Percentiles rank a stretch among this genome's conserved stretches.
Conservation (phyloP, 2,113 vertebrate species). For the Taurulus bubalis region DNA sequence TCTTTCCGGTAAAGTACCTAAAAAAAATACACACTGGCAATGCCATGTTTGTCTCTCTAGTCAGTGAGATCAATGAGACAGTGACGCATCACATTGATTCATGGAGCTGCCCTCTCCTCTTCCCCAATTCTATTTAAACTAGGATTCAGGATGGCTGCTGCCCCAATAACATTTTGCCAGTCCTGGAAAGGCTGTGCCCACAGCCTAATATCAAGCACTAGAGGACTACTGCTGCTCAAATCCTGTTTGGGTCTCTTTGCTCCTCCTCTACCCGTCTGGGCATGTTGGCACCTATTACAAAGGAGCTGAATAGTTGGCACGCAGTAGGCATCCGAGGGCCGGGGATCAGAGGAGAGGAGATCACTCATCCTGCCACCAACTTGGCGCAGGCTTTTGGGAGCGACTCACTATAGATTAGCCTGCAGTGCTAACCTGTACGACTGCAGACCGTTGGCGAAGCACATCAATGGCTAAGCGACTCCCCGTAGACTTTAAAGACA, state of each 20-base stretch:
- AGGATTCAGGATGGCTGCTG: conserved; percentile 35
- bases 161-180: conserved; percentile 37
- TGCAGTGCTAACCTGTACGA: conserved; percentile 75
- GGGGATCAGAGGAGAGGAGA: conserved; percentile 75
- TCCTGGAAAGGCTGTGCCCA: conserved; percentile 39
- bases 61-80: neutral
- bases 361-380: conserved; percentile 75
- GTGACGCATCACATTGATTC: neutral
- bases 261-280: conserved; percentile 76
- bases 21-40: neutral
- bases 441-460: conserved; percentile 70
- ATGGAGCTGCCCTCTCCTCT: neutral
- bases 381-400: conserved; percentile 69
- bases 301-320: conserved; percentile 77
- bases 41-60: neutral
- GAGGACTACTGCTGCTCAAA: conserved; percentile 58
- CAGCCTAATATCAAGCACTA: conserved; percentile 41
- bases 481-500: conserved; percentile 80
- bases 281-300: conserved; percentile 79
- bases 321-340: conserved; percentile 66
- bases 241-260: conserved; percentile 60
- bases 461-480: conserved; percentile 76
- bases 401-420: conserved; percentile 77
- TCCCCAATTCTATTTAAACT: neutral
- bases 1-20: neutral